These are phyloP conservation scores for Omphaloscelis lunosa DNA, from an alignment of 2,888 invertebrate species.

Conservation along the genomic window DNA sequence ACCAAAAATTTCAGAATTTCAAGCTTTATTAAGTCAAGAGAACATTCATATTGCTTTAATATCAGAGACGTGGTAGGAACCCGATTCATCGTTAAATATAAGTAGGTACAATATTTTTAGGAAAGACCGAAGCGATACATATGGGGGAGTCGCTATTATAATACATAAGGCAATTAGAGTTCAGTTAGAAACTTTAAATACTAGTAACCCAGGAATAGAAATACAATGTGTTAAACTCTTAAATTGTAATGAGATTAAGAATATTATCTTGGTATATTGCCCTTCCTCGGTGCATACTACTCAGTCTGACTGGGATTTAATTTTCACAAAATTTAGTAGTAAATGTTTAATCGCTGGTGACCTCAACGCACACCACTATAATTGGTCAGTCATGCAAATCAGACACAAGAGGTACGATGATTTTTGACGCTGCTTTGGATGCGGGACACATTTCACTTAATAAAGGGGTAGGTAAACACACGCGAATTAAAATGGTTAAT, in stretches of 20 bases:
- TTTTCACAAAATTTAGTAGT: not conserved
- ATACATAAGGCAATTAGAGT: conserved; percentile 5
- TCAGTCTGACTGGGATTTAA: conserved; percentile 1
- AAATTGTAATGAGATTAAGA: not conserved
- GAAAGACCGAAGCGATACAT: too few relatives aligned
- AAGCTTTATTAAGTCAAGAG: too few relatives aligned
- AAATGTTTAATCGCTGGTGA: not conserved
- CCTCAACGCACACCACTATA: not conserved
- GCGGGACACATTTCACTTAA: not conserved
- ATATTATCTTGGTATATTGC: conserved; percentile 2
- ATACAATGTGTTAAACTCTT: not conserved
- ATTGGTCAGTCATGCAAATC: not conserved
- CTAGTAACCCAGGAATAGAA: conserved; percentile 8
- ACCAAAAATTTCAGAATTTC: too few relatives aligned
- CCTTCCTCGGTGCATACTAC: conserved; percentile 1
- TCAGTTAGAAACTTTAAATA: not conserved
- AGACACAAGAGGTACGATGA: not conserved
- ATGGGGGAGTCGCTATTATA: not conserved
- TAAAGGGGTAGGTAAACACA: not conserved
- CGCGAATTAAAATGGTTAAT: not conserved
- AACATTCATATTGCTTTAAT: too few relatives aligned
- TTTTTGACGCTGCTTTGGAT: not conserved
- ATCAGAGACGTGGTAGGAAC: too few relatives aligned
- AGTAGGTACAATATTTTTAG: too few relatives aligned
- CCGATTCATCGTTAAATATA: too few relatives aligned